Conservation (phyloP, 2,113 vertebrate species). For the Myrmecophaga tridactyla region DNA sequence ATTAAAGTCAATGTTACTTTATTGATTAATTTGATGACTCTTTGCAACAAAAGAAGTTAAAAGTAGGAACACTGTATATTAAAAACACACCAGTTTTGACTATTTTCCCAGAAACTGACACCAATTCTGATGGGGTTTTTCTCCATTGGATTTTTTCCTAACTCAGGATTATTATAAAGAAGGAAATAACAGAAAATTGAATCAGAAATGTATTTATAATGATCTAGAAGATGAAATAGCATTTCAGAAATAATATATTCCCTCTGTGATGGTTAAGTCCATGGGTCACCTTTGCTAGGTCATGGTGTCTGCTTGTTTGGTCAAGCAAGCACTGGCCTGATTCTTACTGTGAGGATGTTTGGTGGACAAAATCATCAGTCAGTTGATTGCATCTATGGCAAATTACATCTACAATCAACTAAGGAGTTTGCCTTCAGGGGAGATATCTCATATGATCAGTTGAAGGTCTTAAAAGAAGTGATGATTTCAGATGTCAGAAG, state of each 20-base stretch:
- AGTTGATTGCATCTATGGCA: no score
- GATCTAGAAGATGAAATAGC: slow-evolving; percentile 15
- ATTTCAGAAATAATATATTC: background rate
- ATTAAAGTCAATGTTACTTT: slow-evolving; percentile 50
- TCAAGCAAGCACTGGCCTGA: no score
- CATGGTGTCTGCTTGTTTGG: no score
- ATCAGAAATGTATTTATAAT: slow-evolving; percentile 20
- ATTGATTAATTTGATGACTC: slow-evolving; percentile 45
- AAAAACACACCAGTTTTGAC: slow-evolving; percentile 32
- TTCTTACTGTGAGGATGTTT: no score
- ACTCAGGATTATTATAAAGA: background rate
- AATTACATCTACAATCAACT: no score
- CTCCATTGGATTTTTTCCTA: background rate
- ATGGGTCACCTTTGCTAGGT: no score
- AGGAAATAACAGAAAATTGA: slow-evolving; percentile 32
- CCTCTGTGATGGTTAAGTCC: background rate
- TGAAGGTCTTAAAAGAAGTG: no score
- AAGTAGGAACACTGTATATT: slow-evolving; percentile 17
- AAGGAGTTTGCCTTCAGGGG: no score
- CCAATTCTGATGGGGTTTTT: slow-evolving; percentile 24
- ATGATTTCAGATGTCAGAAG: no score
- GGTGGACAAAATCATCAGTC: no score
- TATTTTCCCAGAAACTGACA: slow-evolving; percentile 65
- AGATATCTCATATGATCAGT: no score
- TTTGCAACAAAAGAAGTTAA: slow-evolving; percentile 27